Conservation (phyloP, 2,888 invertebrate genomes). For the Ctena decussata region DNA sequence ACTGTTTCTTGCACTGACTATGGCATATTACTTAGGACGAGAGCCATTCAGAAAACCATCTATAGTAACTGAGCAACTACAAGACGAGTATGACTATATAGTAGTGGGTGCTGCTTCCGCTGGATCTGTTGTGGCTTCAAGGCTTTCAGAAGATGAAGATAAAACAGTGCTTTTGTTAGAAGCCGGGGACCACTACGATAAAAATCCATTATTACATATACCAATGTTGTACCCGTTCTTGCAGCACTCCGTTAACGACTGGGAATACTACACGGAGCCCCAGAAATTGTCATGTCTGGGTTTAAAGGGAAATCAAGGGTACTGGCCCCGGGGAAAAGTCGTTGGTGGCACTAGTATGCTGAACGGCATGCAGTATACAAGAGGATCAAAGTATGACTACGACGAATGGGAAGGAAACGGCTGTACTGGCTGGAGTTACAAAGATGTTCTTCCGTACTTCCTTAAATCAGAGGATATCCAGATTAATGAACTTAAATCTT, state of each 20-base stretch:
- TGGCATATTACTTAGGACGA: background rate
- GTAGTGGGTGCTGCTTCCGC: constrained; percentile 27
- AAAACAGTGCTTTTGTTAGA: constrained; percentile 12
- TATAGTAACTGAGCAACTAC: background rate
- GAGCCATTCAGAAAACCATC: background rate
- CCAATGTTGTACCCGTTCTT: background rate
- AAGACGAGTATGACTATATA: constrained; percentile 29
- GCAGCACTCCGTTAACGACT: constrained; percentile 3
- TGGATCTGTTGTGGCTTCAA: constrained; percentile 27
- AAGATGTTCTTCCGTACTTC: constrained; percentile 44
- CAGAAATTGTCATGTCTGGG: constrained; percentile 15
- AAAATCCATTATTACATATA: constrained; percentile 1
- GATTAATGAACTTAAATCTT: constrained; percentile 3
- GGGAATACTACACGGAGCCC: constrained; percentile 38
- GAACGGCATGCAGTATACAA: constrained; percentile 25
- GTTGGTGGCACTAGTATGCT: constrained; percentile 45
- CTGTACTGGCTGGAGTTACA: constrained; percentile 42
- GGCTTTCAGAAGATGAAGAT: constrained; percentile 21
- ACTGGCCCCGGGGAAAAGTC: constrained; percentile 34
- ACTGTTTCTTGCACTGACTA: background rate
- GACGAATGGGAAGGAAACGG: constrained; percentile 44
- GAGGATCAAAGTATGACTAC: constrained; percentile 38
- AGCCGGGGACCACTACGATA: constrained; percentile 26
- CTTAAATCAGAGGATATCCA: constrained; percentile 32
- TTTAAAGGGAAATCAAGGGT: background rate